These are phyloP conservation scores for Dipus sagitta DNA, from an alignment of 2,797 vertebrate genomes.

Conservation along the genomic window DNA sequence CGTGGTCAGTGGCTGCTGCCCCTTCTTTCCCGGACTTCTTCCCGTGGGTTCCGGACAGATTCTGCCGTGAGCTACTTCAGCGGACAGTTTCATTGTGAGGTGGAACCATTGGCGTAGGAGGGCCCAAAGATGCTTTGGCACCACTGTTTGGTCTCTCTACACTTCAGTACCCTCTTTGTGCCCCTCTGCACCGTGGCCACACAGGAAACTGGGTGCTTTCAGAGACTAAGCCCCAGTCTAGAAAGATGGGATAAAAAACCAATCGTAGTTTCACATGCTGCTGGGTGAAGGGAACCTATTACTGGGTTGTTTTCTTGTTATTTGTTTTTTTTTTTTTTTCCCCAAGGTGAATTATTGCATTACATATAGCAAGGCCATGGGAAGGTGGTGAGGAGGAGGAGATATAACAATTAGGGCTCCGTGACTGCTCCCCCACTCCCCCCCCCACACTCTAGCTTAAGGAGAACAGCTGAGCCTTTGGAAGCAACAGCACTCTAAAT, in stretches of 20 bases:
- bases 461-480: conserved; percentile 66
- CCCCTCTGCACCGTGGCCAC: background rate
- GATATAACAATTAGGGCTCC: background rate
- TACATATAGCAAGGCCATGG: background rate
- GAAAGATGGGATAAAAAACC: background rate
- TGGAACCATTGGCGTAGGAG: background rate
- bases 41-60: background rate
- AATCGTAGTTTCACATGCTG: background rate
- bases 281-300: background rate
- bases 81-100: background rate
- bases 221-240: background rate
- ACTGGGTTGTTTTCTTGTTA: background rate
- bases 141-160: background rate
- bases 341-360: background rate
- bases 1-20: background rate
- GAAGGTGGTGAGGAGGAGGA: background rate
- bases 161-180: background rate
- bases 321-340: background rate
- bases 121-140: background rate
- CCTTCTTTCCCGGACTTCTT: background rate
- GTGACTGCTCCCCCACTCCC: background rate
- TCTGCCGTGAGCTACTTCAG: background rate
- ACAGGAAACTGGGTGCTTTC: background rate
- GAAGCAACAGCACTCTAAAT: conserved; percentile 59
- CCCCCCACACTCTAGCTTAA: background rate